These are phyloP conservation scores for Carterocephalus palaemon DNA, from an alignment of 2,888 invertebrate genomes.

Conservation along the genomic window DNA sequence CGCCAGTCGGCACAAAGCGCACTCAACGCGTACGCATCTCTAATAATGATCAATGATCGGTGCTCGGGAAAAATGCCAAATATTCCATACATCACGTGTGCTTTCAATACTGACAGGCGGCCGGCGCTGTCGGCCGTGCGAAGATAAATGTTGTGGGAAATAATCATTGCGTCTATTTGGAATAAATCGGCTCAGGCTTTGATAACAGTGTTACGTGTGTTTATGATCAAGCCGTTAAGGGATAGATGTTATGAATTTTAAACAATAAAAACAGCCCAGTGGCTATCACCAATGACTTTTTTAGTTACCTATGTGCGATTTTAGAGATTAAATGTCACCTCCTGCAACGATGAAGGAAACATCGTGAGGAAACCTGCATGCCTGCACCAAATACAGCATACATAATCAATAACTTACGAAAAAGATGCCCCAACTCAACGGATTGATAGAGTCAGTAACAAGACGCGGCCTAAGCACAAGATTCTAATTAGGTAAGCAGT, in stretches of 20 bases:
- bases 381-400: no score
- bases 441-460: not conserved
- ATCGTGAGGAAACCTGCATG: no score
- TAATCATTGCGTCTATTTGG: constrained; percentile 46
- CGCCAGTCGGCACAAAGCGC: not conserved
- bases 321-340: no score
- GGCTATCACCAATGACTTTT: no score
- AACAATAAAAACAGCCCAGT: no score
- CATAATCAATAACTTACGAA: no score
- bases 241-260: no score
- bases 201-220: no score
- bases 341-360: no score
- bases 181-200: constrained; percentile 59
- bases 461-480: not conserved
- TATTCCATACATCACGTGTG: constrained; percentile 75
- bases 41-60: constrained; percentile 74
- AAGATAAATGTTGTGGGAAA: constrained; percentile 17
- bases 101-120: constrained; percentile 69
- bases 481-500: constrained; percentile 23
- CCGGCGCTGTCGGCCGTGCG: constrained; percentile 30
- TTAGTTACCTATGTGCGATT: no score
- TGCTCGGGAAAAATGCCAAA: constrained; percentile 67
- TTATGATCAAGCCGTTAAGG: no score
- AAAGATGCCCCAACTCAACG: no score
- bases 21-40: constrained; percentile 33